These are phyloP conservation scores for Lasioglossum oenotherae DNA, from an alignment of 2,888 invertebrate genomes.

Conservation along the genomic window DNA sequence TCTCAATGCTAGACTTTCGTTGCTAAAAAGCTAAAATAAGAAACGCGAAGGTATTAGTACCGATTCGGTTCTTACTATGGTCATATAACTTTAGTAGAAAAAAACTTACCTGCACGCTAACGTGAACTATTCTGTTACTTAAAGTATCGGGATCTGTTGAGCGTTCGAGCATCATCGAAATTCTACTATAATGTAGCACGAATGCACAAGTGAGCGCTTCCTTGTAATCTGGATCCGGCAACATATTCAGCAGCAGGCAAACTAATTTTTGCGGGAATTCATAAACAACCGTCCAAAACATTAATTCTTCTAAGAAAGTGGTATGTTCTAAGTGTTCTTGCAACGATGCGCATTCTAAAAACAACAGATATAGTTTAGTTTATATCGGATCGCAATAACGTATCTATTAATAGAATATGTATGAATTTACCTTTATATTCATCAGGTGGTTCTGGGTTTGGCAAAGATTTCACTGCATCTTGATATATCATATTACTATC, in stretches of 20 bases:
- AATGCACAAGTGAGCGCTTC: conserved; percentile 97
- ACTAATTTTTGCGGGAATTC: conserved; percentile 99
- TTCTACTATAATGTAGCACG: conserved; percentile 97
- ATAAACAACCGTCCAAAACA: conserved; percentile 99
- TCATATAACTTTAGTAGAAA: background rate
- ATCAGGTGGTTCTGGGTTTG: conserved; percentile 89
- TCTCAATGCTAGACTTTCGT: conserved; percentile 94
- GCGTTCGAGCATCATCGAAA: conserved; percentile 95
- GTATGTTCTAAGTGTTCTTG: conserved; percentile 92
- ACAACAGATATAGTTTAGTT: conserved; percentile 10
- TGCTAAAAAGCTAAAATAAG: conserved; percentile 92
- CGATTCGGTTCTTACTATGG: background rate
- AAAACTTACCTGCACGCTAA: conserved; percentile 90
- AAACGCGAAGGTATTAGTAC: background rate
- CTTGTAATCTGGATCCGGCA: conserved; percentile 98
- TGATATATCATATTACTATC: conserved; percentile 92
- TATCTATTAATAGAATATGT: background rate
- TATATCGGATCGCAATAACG: background rate
- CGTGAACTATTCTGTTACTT: conserved; percentile 98
- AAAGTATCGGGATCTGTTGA: conserved; percentile 95
- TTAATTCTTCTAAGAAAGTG: conserved; percentile 96
- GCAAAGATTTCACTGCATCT: conserved; percentile 92
- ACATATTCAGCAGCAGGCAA: conserved; percentile 96
- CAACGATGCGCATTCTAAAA: conserved; percentile 89
- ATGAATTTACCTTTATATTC: conserved; percentile 88